Percentiles rank a stretch among this genome's conserved stretches.
These are phyloP conservation scores for Pterophyllum scalare DNA, from an alignment of 2,113 vertebrate genomes.

Conservation along the genomic window DNA sequence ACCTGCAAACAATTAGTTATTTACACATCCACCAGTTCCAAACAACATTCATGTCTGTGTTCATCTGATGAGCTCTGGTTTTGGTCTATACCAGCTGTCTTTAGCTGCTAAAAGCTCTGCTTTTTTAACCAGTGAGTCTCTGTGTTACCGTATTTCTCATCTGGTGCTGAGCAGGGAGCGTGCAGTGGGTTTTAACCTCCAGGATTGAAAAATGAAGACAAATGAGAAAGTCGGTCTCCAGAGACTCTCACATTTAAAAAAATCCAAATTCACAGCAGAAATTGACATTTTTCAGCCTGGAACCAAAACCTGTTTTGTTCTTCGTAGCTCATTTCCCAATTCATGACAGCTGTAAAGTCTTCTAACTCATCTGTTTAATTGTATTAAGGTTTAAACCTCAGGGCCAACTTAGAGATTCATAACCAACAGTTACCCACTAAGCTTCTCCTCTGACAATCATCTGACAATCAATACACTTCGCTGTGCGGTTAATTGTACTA, in stretches of 20 bases:
- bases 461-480: background rate
- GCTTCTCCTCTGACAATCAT: background rate
- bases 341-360: background rate
- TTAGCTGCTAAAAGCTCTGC: background rate
- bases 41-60: background rate
- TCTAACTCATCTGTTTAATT: background rate
- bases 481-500: too few species aligned
- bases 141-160: background rate
- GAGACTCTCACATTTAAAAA: background rate
- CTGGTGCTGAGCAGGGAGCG: background rate
- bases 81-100: background rate
- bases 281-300: fast-evolving
- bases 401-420: background rate
- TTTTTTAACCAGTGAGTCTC: background rate
- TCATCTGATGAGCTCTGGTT: background rate
- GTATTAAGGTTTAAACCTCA: background rate
- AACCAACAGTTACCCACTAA: background rate
- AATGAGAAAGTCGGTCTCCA: background rate
- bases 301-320: background rate
- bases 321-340: background rate
- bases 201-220: background rate
- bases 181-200: background rate
- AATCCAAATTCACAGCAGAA: background rate
- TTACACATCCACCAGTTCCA: background rate
- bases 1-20: background rate